Evolutionary conservation across 2,888 invertebrate species (phyloP).

Genomic region (Eupithecia subumbrata): DNA sequence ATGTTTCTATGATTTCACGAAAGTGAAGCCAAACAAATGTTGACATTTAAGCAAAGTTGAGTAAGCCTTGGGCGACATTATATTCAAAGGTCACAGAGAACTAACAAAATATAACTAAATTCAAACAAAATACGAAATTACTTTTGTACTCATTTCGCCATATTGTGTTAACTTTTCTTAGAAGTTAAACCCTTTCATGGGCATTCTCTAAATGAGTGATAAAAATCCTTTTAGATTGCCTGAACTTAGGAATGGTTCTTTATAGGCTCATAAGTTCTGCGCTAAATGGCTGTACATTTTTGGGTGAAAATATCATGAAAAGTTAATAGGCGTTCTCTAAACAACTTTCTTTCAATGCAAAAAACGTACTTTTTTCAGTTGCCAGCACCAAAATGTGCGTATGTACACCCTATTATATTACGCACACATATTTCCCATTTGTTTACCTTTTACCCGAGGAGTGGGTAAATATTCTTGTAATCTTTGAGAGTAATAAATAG

Average conservation of each 20-base stretch:
- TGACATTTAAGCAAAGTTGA: constrained; percentile 3
- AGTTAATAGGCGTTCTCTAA: neutral
- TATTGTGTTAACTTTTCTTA: constrained; percentile 30
- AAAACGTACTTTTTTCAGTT: neutral
- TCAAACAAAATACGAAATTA: constrained; percentile 24
- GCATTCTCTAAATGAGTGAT: constrained; percentile 30
- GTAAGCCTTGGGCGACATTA: neutral
- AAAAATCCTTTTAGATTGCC: constrained; percentile 33
- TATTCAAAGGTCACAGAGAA: constrained; percentile 11
- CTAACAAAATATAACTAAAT: constrained; percentile 25
- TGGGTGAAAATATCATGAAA: constrained; percentile 9
- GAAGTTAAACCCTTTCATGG: constrained; percentile 23
- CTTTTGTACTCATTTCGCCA: constrained; percentile 24
- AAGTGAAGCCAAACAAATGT: neutral
- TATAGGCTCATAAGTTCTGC: constrained; percentile 5
- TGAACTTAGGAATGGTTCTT: constrained; percentile 23
- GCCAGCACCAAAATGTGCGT: neutral
- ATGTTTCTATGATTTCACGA: neutral
- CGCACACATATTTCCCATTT: neutral
- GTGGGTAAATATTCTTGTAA: constrained; percentile 1
- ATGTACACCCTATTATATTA: neutral
- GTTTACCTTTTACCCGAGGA: neutral
- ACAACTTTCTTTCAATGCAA: neutral
- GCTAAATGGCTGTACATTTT: constrained; percentile 10
- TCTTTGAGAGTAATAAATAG: neutral